These are phyloP conservation scores for Pseudomyrmex cubaensis DNA, from an alignment of 1,140 invertebrate genomes.

Conservation along the genomic window DNA sequence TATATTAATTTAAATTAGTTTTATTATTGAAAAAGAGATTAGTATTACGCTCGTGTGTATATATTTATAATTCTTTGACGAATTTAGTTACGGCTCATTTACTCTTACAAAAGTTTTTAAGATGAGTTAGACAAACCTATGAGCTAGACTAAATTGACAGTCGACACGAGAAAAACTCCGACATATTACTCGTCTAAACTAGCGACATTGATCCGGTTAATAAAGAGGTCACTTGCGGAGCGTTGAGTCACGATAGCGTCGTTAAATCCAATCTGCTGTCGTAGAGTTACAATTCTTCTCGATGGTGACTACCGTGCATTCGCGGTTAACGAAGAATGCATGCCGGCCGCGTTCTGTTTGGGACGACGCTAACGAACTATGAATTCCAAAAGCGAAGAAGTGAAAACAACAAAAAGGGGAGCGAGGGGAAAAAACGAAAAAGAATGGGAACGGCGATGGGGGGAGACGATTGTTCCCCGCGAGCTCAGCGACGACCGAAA, in stretches of 20 bases:
- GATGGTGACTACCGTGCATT: constrained; percentile 27
- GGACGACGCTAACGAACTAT: constrained; percentile 77
- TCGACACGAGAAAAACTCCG: neutral
- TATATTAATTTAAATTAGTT: no score
- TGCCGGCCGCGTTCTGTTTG: constrained; percentile 65
- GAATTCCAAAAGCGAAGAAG: constrained; percentile 76
- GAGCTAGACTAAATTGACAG: constrained; percentile 14
- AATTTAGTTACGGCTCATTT: no score
- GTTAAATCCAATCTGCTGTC: constrained; percentile 41
- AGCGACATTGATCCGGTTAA: constrained; percentile 45
- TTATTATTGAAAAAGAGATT: no score
- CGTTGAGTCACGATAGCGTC: constrained; percentile 1
- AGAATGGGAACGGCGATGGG: constrained; percentile 10
- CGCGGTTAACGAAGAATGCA: constrained; percentile 42
- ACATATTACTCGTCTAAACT: neutral
- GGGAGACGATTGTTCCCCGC: constrained; percentile 43
- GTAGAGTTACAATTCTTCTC: constrained; percentile 33
- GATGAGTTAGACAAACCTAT: neutral
- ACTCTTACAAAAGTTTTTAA: no score
- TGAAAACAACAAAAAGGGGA: constrained; percentile 47
- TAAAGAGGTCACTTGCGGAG: constrained; percentile 34
- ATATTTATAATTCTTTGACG: no score
- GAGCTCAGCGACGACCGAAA: constrained; percentile 59
- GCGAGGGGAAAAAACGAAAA: constrained; percentile 28
- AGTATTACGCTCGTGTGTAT: no score